Conservation (phyloP, 2,797 vertebrate genomes). For the Okamejei kenojei region DNA sequence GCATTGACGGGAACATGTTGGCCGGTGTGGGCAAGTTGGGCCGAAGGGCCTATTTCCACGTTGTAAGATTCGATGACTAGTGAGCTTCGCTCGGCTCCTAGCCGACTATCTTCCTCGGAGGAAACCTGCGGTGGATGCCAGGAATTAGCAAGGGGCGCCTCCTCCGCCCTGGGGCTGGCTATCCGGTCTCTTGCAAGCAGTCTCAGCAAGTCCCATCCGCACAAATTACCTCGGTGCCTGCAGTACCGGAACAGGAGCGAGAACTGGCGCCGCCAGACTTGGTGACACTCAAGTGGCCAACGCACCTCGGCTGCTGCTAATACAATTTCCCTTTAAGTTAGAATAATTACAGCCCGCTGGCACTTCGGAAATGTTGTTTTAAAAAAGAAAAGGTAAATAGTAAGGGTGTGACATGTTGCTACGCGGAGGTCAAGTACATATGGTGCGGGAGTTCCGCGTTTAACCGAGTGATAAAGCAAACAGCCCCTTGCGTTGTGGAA, state of each 20-base stretch:
- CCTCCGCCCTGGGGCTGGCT: conserved; percentile 54
- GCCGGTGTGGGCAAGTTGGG: too few relatives aligned
- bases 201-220: conserved; percentile 47
- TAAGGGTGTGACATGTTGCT: too few relatives aligned
- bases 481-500: background rate
- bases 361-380: background rate
- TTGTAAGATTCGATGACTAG: too few relatives aligned
- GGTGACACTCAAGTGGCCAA: background rate
- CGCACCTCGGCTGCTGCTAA: background rate
- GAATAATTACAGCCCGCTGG: background rate
- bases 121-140: conserved; percentile 56
- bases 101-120: conserved; percentile 51
- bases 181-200: conserved; percentile 53
- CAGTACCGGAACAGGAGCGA: background rate
- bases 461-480: background rate
- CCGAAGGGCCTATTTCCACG: too few relatives aligned
- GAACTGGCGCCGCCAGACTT: conserved; percentile 38
- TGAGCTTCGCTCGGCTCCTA: background rate
- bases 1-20: too few relatives aligned
- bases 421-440: background rate
- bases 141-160: conserved; percentile 53
- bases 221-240: conserved; percentile 8
- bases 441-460: background rate
- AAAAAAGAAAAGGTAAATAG: background rate
- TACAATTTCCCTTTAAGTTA: background rate